Percentiles rank a stretch among this genome's conserved stretches.
phyloP scores from a whole-genome alignment of 2,113 vertebrate species.

The Ascaphus truei region DNA sequence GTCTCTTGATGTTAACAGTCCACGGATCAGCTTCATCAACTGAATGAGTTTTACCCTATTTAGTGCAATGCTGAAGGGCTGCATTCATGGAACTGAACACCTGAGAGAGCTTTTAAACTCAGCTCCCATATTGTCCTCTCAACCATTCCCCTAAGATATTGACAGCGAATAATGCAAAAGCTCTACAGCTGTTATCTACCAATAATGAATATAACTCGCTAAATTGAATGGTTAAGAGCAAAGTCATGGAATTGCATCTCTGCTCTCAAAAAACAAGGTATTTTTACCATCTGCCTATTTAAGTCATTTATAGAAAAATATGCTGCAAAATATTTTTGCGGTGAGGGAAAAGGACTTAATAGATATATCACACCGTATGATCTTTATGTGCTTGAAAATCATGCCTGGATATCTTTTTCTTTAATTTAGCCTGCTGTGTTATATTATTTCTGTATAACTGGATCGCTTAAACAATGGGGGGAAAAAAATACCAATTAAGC shows the following conservation, averaged over 20 bases:
- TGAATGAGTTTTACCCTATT: slow-evolving; percentile 8
- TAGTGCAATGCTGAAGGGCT: slow-evolving; percentile 5
- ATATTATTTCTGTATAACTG: slow-evolving; percentile 6
- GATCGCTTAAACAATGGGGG: not conserved
- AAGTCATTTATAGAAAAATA: slow-evolving; percentile 43
- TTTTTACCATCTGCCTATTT: slow-evolving; percentile 35
- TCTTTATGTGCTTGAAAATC: slow-evolving; percentile 3
- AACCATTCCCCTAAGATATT: slow-evolving; percentile 27
- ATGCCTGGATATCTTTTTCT: slow-evolving; percentile 4
- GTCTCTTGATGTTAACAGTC: not conserved
- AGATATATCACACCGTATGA: slow-evolving; percentile 23
- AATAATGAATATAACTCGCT: slow-evolving; percentile 43
- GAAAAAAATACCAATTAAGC: slow-evolving; percentile 7
- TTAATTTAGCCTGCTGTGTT: slow-evolving; percentile 16
- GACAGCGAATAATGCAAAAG: slow-evolving; percentile 39
- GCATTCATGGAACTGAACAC: slow-evolving; percentile 31
- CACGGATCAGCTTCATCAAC: slow-evolving; percentile 6
- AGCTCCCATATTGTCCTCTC: not conserved
- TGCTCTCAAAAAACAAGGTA: slow-evolving; percentile 32
- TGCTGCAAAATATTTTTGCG: slow-evolving; percentile 36
- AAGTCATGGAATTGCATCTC: slow-evolving; percentile 43
- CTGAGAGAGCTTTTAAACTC: slow-evolving; percentile 3
- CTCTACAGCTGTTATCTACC: slow-evolving; percentile 36
- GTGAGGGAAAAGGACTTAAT: slow-evolving; percentile 35
- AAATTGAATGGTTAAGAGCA: slow-evolving; percentile 42